A percentile compares a stretch with the other conserved stretches of the same genome.
These are phyloP conservation scores for Physella acuta DNA, from an alignment of 1,140 invertebrate genomes.

Conservation along the genomic window DNA sequence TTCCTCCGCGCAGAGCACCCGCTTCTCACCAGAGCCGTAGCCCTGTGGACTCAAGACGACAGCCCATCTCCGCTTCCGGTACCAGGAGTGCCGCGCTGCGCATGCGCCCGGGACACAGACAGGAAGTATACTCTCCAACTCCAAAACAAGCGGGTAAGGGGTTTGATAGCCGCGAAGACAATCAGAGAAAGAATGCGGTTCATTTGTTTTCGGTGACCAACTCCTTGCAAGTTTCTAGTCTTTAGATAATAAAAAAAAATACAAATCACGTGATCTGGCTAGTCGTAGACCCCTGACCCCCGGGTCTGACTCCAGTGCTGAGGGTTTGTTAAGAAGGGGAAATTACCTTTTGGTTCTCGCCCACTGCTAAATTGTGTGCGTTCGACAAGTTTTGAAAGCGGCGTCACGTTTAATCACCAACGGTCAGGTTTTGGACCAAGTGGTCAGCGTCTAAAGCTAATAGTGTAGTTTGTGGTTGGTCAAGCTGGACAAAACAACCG, in stretches of 20 bases:
- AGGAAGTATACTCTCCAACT: conserved; percentile 1
- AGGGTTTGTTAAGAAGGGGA: background rate
- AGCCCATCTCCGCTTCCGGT: conserved; percentile 12
- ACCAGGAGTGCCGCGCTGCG: background rate
- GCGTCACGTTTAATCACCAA: too few relatives aligned
- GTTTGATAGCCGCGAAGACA: too few relatives aligned
- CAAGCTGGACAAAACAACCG: too few relatives aligned
- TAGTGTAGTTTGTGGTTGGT: too few relatives aligned
- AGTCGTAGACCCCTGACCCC: background rate
- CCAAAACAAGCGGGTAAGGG: background rate
- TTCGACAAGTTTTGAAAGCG: too few relatives aligned
- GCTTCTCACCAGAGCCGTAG: background rate
- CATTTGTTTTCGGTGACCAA: too few relatives aligned
- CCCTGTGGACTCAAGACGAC: background rate
- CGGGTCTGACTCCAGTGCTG: background rate
- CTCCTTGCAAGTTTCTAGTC: too few relatives aligned
- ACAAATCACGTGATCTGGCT: background rate
- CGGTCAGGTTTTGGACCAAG: too few relatives aligned
- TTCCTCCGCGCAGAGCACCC: background rate
- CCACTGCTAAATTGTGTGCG: too few relatives aligned
- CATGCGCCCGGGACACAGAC: background rate
- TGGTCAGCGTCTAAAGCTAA: too few relatives aligned
- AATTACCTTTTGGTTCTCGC: conserved; percentile 6
- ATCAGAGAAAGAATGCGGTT: too few relatives aligned
- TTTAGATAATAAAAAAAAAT: too few relatives aligned